phyloP scores from a whole-genome alignment of 2,113 vertebrate genomes.

The Embiotoca jacksoni region DNA sequence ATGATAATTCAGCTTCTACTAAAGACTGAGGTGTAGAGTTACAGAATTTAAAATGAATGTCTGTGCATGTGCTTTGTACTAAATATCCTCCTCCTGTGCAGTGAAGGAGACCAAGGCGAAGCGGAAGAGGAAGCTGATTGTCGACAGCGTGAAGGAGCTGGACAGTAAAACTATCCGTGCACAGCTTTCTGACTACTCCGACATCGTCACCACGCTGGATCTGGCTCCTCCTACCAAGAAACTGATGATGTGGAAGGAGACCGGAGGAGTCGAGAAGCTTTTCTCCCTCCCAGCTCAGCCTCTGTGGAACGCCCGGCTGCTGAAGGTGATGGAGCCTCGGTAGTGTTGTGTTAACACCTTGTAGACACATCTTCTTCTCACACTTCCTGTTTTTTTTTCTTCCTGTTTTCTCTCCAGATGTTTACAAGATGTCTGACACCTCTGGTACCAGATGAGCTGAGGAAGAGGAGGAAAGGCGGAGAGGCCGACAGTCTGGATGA shows the following conservation, averaged over 20 bases:
- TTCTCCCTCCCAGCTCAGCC: conserved; percentile 96
- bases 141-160: conserved; percentile 97
- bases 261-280: conserved; percentile 97
- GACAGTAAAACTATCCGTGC: conserved; percentile 98
- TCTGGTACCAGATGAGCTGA: conserved; percentile 94
- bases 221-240: conserved; percentile 98
- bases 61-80: background rate
- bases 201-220: conserved; percentile 98
- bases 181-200: conserved; percentile 97
- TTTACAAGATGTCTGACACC: conserved; percentile 98
- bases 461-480: conserved; percentile 96
- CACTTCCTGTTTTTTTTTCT: background rate
- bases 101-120: conserved; percentile 99
- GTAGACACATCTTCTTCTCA: background rate
- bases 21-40: too few relatives aligned
- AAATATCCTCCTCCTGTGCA: conserved; percentile 61
- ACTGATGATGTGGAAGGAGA: conserved; percentile 99
- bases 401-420: conserved; percentile 81
- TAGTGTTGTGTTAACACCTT: too few relatives aligned
- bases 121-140: conserved; percentile 97
- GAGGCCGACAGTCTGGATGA: conserved; percentile 97
- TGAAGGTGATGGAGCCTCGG: conserved; percentile 86
- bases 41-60: too few relatives aligned
- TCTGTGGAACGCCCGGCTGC: conserved; percentile 93
- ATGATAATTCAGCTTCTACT: too few relatives aligned